Percentiles rank a stretch among this genome's conserved stretches.
Evolutionary conservation across 2,888 invertebrate species (phyloP).

Genomic region (Acronicta aceris): DNA sequence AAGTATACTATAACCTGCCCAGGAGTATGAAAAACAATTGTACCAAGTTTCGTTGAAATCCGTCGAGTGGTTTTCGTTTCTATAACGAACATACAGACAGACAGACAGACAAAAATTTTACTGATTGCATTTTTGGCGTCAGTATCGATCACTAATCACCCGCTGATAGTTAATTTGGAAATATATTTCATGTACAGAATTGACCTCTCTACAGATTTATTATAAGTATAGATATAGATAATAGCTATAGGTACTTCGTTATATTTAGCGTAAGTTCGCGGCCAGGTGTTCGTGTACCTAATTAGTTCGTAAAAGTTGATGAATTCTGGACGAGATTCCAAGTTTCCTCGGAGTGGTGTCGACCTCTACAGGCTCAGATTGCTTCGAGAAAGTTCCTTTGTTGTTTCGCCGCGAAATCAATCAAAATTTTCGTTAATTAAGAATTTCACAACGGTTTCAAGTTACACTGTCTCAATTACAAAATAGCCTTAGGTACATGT

Average conservation of each 20-base stretch:
- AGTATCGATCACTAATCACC: too few species aligned
- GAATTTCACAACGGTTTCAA: constrained; percentile 16
- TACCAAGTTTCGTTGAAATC: too few species aligned
- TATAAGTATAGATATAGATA: too few species aligned
- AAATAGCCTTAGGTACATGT: constrained; percentile 11
- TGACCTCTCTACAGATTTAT: too few species aligned
- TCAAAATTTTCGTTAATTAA: constrained; percentile 49
- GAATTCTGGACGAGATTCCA: constrained; percentile 38
- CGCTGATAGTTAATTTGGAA: too few species aligned
- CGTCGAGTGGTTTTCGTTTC: too few species aligned
- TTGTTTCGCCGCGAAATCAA: constrained; percentile 51
- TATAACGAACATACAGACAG: too few species aligned
- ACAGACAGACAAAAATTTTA: too few species aligned
- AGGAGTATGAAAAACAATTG: too few species aligned
- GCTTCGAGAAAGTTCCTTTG: constrained; percentile 41
- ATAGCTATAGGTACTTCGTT: neutral
- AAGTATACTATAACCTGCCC: too few species aligned
- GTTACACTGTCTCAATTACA: constrained; percentile 16
- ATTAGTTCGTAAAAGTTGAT: constrained; percentile 48
- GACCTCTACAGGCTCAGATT: constrained; percentile 3
- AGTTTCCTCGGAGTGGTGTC: constrained; percentile 19
- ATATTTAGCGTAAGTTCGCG: constrained; percentile 10
- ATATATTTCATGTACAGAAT: too few species aligned
- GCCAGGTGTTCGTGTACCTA: constrained; percentile 39
- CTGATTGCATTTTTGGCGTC: too few species aligned